Conservation (phyloP, 2,888 invertebrate species). For the Calameuta filiformis region DNA sequence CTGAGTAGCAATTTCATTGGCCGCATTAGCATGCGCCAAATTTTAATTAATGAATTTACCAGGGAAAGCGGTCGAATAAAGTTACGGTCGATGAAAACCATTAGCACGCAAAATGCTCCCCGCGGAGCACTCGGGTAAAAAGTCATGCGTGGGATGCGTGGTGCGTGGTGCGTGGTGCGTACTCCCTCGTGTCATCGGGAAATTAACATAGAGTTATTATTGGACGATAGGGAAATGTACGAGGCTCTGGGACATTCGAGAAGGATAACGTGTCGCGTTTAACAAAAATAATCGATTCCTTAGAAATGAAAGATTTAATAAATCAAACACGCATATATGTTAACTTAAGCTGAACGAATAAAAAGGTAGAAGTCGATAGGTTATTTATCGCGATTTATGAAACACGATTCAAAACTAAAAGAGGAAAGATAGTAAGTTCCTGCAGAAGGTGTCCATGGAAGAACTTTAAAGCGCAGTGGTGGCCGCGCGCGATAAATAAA, state of each 20-base stretch:
- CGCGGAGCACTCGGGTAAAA: conserved; percentile 36
- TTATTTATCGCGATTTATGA: background rate
- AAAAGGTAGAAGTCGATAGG: background rate
- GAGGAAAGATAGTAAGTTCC: background rate
- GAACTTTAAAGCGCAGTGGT: background rate
- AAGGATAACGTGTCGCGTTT: background rate
- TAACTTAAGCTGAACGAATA: background rate
- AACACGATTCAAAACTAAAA: background rate
- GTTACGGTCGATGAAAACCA: conserved; percentile 51
- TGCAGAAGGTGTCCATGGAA: background rate
- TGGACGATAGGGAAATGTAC: conserved; percentile 14
- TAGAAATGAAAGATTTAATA: background rate
- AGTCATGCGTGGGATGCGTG: conserved; percentile 26
- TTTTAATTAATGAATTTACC: conserved; percentile 55
- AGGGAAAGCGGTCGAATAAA: conserved; percentile 48
- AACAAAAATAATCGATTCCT: background rate
- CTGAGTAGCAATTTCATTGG: conserved; percentile 29
- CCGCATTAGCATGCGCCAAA: conserved; percentile 44
- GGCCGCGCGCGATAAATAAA: background rate
- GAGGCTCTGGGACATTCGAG: background rate
- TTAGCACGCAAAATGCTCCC: conserved; percentile 48
- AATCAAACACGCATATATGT: too few species aligned
- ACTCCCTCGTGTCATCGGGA: conserved; percentile 31
- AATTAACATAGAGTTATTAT: conserved; percentile 54
- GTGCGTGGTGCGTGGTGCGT: conserved; percentile 8